phyloP scores from a whole-genome alignment of 2,888 invertebrate species.

The Pasiphila rectangulata region DNA sequence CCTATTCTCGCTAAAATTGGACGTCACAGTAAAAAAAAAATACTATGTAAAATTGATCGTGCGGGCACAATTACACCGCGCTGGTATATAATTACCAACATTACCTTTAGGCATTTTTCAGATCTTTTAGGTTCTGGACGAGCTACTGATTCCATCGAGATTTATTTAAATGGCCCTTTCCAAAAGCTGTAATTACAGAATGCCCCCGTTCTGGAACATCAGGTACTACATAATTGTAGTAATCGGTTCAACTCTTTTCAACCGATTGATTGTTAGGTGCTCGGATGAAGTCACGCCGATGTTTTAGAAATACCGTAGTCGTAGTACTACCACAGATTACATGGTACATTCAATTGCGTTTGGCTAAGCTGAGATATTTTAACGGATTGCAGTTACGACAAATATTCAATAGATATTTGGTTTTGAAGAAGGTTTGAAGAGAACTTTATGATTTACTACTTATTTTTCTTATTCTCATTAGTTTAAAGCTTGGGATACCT shows the following conservation, averaged over 20 bases:
- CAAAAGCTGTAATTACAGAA: constrained; percentile 18
- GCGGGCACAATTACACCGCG: constrained; percentile 4
- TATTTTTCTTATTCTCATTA: no score
- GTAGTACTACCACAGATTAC: no score
- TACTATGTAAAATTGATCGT: neutral
- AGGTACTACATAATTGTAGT: constrained; percentile 51
- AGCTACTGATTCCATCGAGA: constrained; percentile 22
- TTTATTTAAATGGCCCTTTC: constrained; percentile 22
- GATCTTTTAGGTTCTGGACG: constrained; percentile 12
- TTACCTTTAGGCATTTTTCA: constrained; percentile 19
- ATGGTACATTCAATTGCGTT: no score
- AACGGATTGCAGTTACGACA: no score
- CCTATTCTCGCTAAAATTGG: neutral
- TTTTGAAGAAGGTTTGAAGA: no score
- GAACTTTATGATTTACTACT: no score
- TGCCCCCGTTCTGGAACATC: constrained; percentile 25
- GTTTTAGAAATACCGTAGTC: neutral
- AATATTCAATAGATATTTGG: no score
- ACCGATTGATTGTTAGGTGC: constrained; percentile 57
- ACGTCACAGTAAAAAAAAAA: neutral
- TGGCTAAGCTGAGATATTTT: no score
- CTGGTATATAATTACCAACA: constrained; percentile 16
- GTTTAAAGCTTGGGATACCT: no score
- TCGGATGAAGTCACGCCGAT: constrained; percentile 12
- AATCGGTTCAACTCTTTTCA: constrained; percentile 41